Evolutionary conservation across 1,140 invertebrate species (phyloP).

Genomic region (Drosophila virilis): DNA sequence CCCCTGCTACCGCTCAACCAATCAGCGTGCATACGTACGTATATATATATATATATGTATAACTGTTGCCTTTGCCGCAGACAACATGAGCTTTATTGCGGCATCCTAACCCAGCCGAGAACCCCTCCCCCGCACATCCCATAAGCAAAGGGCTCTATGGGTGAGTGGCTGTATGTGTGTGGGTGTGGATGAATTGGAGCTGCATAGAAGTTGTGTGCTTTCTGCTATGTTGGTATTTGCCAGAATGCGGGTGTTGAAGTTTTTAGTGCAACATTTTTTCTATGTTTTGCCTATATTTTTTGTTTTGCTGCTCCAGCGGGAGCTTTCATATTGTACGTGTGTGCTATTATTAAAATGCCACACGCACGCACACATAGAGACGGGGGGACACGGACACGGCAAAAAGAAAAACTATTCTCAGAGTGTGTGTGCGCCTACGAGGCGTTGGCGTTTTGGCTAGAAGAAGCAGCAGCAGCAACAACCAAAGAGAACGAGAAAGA

Average conservation of each 20-base stretch:
- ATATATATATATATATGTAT: constrained; percentile 18
- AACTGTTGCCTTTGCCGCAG: constrained; percentile 75
- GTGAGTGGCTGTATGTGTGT: constrained; percentile 20
- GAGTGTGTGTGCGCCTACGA: constrained; percentile 50
- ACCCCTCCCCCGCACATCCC: constrained; percentile 2
- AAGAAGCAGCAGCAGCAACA: constrained; percentile 40
- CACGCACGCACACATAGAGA: constrained; percentile 34
- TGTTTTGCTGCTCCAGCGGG: constrained; percentile 60
- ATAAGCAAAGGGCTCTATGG: constrained; percentile 19
- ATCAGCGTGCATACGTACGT: neutral
- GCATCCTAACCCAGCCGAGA: constrained; percentile 49
- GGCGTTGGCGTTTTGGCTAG: constrained; percentile 74
- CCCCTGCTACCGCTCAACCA: neutral
- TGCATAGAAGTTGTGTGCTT: constrained; percentile 68
- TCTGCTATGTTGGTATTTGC: constrained; percentile 68
- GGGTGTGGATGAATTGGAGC: constrained; percentile 29
- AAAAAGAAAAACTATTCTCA: constrained; percentile 57
- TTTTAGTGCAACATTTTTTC: constrained; percentile 79
- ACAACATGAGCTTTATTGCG: constrained; percentile 80
- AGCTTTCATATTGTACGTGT: constrained; percentile 70
- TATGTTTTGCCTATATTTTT: constrained; percentile 23
- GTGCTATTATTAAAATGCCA: constrained; percentile 75
- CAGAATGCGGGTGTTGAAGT: constrained; percentile 76
- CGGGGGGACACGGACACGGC: constrained; percentile 15
- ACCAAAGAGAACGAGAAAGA: constrained; percentile 4